phyloP scores from a whole-genome alignment of 1,140 invertebrate species.

The Agrypnia vestita region DNA sequence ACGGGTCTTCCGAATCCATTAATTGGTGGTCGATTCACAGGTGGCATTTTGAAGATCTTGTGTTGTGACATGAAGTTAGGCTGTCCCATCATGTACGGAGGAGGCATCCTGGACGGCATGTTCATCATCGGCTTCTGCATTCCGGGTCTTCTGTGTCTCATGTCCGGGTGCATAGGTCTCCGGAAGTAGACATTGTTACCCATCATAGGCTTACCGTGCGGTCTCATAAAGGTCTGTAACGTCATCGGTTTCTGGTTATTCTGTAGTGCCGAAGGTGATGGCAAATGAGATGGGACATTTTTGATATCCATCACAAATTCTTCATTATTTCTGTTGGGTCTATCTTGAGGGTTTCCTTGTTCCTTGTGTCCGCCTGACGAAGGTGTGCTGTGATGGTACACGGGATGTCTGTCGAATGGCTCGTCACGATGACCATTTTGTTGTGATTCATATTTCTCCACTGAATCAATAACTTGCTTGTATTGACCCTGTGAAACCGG shows the following conservation, averaged over 20 bases:
- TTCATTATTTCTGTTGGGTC: slow-evolving; percentile 58
- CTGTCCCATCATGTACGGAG: slow-evolving; percentile 67
- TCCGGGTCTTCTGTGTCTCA: slow-evolving; percentile 68
- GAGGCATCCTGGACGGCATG: slow-evolving; percentile 64
- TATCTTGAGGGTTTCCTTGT: slow-evolving; percentile 43
- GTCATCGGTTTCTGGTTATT: slow-evolving; percentile 69
- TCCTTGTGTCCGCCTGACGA: slow-evolving; percentile 57
- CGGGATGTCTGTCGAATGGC: slow-evolving; percentile 58
- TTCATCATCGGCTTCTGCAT: slow-evolving; percentile 62
- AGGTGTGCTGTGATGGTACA: slow-evolving; percentile 63
- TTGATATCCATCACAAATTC: slow-evolving; percentile 67
- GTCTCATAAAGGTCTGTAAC: slow-evolving; percentile 69
- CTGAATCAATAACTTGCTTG: slow-evolving; percentile 66
- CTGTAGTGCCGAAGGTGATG: slow-evolving; percentile 64
- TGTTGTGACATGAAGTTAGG: slow-evolving; percentile 62
- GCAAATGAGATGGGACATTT: slow-evolving; percentile 65
- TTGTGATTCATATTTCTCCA: slow-evolving; percentile 63
- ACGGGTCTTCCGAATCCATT: slow-evolving; percentile 64
- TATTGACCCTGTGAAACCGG: slow-evolving; percentile 68
- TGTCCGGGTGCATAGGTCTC: slow-evolving; percentile 68
- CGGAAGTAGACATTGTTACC: slow-evolving; percentile 65
- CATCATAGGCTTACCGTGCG: slow-evolving; percentile 64
- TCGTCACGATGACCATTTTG: slow-evolving; percentile 62
- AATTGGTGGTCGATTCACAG: slow-evolving; percentile 63
- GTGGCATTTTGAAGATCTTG: slow-evolving; percentile 64